Conservation (phyloP, 2,113 vertebrate genomes). For the Andinoacara biseriatus region DNA sequence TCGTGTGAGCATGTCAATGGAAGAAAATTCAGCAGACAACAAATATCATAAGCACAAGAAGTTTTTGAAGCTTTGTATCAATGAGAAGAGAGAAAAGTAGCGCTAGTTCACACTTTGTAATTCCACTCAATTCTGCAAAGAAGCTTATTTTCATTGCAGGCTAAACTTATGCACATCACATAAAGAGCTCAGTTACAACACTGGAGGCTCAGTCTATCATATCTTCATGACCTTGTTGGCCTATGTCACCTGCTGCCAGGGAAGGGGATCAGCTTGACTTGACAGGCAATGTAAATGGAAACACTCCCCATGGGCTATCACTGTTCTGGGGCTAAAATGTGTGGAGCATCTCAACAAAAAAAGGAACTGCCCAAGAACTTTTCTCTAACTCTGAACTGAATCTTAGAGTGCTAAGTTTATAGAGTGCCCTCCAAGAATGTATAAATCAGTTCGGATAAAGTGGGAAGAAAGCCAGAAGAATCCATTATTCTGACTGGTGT, state of each 20-base stretch:
- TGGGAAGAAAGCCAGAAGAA: constrained; percentile 9
- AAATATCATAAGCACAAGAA: neutral
- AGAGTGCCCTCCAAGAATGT: neutral
- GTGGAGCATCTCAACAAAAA: neutral
- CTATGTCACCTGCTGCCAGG: neutral
- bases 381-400: neutral
- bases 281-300: neutral
- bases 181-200: neutral
- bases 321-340: neutral
- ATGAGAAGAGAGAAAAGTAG: neutral
- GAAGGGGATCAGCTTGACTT: neutral
- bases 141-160: neutral
- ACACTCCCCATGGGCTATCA: neutral
- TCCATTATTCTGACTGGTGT: constrained; percentile 1
- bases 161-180: neutral
- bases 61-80: neutral
- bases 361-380: neutral
- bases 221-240: neutral
- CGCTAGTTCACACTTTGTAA: neutral
- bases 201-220: neutral
- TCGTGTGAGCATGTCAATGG: neutral
- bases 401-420: neutral
- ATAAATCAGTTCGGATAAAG: constrained; percentile 14
- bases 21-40: neutral
- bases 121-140: neutral